Conservation (phyloP, 2,113 vertebrate genomes). For the Apteryx owenii region DNA sequence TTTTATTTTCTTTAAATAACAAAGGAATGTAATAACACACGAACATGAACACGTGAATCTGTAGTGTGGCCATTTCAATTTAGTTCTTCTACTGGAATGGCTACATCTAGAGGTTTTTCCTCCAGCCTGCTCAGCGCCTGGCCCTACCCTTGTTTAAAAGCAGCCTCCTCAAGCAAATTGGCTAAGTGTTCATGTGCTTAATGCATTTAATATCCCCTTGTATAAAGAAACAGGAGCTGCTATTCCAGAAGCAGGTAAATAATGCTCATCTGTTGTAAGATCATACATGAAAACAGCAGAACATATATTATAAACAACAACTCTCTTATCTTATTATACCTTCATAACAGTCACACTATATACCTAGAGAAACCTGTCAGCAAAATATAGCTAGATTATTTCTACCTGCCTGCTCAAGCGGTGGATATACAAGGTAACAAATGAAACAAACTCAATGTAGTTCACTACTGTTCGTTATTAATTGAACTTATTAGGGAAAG, state of each 20-base stretch:
- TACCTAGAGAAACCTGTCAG: neutral
- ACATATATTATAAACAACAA: neutral
- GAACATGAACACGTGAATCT: neutral
- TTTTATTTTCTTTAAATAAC: conserved; percentile 9
- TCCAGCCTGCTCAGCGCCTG: neutral
- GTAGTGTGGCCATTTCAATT: neutral
- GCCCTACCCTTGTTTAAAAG: neutral
- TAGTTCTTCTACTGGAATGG: neutral
- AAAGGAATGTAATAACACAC: conserved; percentile 27
- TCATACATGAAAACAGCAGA: neutral
- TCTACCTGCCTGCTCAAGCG: neutral
- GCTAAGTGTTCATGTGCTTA: neutral
- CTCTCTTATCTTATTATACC: neutral
- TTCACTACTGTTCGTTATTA: conserved; percentile 33
- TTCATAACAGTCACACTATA: neutral
- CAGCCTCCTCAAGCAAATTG: neutral
- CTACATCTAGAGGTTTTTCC: neutral
- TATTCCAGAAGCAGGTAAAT: neutral
- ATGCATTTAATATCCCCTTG: neutral
- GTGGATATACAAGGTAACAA: neutral
- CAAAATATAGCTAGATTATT: neutral
- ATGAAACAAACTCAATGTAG: neutral
- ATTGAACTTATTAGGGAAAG: neutral
- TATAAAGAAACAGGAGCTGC: neutral
- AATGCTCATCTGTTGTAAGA: neutral